Base-by-base conservation (phyloP, 2,888 invertebrate genomes). In the Leptothorax acervorum region DNA sequence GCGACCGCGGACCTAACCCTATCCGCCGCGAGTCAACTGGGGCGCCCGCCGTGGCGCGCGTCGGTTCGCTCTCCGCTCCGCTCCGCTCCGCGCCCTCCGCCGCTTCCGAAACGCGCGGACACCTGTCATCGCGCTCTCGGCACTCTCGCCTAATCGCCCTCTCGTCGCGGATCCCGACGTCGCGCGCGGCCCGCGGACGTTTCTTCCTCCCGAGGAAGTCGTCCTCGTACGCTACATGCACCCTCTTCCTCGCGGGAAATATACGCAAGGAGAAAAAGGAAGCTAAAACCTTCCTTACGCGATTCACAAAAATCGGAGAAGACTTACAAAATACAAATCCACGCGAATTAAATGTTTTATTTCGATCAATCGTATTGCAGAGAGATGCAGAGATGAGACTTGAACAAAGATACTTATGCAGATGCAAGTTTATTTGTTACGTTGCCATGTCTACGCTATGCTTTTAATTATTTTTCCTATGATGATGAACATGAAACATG, bases 31-130 rank as follows among this genome's bases (percentile, higher is more conserved):
- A 82, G 75, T 60, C 73, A 70, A 90, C 86, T 85, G 62, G 83
- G 88, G 90, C 90, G 90, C 89, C 89, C 90, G 91, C 89, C 90
- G 89, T 91, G 87, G 90, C 92, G 92, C 92, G 93, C 93, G 93
- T 93, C 93, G 92, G 91, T 92, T 92, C 91, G 88, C 90, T 60
- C 90, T 60, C 42, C 89, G 89, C 92, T 90, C 92, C 89, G 89
- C 92, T 90, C 92, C 89, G 92, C 88, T 91, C 91, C 89, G 89
- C 92, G 90, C 92, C 92, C 91, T 92, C 92, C 89, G 92, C 88
- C 73, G 35, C 84, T 85, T 63, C 84, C 75, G 83, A 85, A 88
- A 84, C 88, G 87, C 88, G 87, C 88, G 87, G 91, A 91, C 93
- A 94, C 93, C 93, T 93, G 93, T 94, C 93, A 93, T 90, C 89